Evolutionary conservation across 2,888 invertebrate genomes (phyloP).

Genomic region (Tuta absoluta): DNA sequence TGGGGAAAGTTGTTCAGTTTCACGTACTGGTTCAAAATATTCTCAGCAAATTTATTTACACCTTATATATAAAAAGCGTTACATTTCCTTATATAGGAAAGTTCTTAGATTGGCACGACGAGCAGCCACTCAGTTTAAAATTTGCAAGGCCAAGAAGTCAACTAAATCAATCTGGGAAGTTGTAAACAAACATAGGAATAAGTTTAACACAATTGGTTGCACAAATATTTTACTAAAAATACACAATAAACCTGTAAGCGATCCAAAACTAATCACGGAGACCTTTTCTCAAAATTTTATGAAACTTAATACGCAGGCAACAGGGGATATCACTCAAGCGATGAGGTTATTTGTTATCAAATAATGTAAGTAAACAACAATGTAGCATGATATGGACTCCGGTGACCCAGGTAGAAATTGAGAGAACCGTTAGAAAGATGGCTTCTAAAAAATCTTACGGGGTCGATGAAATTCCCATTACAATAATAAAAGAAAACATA

Average conservation of each 20-base stretch:
- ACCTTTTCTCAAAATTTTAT: too few relatives aligned
- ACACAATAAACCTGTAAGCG: neutral
- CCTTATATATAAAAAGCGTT: neutral
- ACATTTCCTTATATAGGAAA: neutral
- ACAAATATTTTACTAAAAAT: neutral
- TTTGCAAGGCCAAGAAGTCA: neutral
- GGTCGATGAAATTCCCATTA: conserved; percentile 13
- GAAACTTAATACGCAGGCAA: too few relatives aligned
- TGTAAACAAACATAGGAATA: conserved; percentile 1
- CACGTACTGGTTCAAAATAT: too few relatives aligned
- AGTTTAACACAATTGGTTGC: neutral
- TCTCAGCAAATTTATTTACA: too few relatives aligned
- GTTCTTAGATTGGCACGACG: neutral
- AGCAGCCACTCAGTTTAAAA: neutral
- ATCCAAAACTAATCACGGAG: too few relatives aligned
- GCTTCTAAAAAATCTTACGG: conserved; percentile 14
- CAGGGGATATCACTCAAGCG: neutral
- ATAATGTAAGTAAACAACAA: neutral
- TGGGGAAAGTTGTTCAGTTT: too few relatives aligned
- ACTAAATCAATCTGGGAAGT: conserved; percentile 7
- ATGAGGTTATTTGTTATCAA: neutral
- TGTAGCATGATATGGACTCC: neutral
- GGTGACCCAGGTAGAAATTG: neutral
- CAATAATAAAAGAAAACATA: conserved; percentile 18
- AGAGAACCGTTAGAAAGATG: conserved; percentile 4